These are phyloP conservation scores for Dendronephthya gigantea DNA, from an alignment of 64 coral and sea anemone species.

Conservation along the genomic window DNA sequence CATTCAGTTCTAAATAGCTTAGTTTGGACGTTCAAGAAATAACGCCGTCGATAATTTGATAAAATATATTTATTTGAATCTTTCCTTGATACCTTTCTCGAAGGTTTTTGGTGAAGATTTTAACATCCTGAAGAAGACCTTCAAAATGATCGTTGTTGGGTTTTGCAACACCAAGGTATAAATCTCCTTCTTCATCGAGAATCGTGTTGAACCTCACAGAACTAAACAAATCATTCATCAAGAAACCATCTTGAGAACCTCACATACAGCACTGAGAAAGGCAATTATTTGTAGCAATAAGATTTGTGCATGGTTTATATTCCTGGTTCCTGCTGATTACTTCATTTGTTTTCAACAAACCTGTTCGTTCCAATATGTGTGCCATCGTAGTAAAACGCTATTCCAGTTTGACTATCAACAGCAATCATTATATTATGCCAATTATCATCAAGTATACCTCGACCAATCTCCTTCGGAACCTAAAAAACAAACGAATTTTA, in stretches of 20 bases:
- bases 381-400: slow-evolving; percentile 10
- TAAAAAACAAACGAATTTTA: neutral
- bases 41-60: neutral
- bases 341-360: neutral
- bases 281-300: no score
- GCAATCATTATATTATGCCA: neutral
- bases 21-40: neutral
- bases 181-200: neutral
- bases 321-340: neutral
- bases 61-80: neutral
- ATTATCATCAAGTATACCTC: neutral
- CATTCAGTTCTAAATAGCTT: no score
- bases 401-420: neutral
- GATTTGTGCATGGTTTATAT: no score
- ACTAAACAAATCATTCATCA: neutral
- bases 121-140: slow-evolving; percentile 75
- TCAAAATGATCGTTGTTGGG: slow-evolving; percentile 35
- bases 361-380: neutral
- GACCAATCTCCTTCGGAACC: neutral
- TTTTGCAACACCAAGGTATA: slow-evolving; percentile 42
- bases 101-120: slow-evolving; percentile 55
- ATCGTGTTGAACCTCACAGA: neutral
- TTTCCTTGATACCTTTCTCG: slow-evolving; percentile 44
- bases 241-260: no score
- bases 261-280: no score